Evolutionary conservation across 2,888 invertebrate genomes (phyloP), one percentile per base, ranked within the genome.

Genomic region (Cotesia congregata): DNA sequence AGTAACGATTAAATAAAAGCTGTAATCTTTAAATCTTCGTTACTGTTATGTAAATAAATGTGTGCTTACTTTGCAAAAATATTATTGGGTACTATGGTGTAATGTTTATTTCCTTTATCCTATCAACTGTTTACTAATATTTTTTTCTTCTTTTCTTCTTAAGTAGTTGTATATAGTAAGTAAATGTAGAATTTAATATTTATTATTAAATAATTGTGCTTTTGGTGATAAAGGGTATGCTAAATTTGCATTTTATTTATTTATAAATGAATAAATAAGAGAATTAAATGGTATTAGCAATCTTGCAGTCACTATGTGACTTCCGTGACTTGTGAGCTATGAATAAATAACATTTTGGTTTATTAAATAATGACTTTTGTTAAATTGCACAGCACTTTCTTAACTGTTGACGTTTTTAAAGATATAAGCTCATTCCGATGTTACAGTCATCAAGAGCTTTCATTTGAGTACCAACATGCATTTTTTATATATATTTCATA

Each of bases 21-120:
- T 79, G 77, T 71, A 70, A 72, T 78, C 64, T 60, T 78, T 75
- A 79, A 77, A 78, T 67, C 77, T 74, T 75, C 83, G 85, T 83
- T 85, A 84, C 81, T 84, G 83, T 82, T 85, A 83, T 88, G 87
- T 88, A 88, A 88, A 88, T 88, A 88, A 88, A 88, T 78, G 85
- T 88, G 86, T 88, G 88, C 87, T 88, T 88, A 85, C 85, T 88
- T 85, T 86, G 85, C 82, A 86, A 86, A 81, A 76, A 62, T 17
- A 76, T 81, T 81, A 75, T 78, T 84, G 82, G 85, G 85, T 83
- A 80, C 77, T 79, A 83, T 83, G 85, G 85, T 86, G 83, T 85
- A 83, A 83, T 81, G 77, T 83, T 30, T 84, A 82, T 85, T 86
- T 85, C 81, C 80, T 76, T 75, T 68, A 65, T 73, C 81, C 80